phyloP scores from a whole-genome alignment of 2,888 invertebrate genomes.

The Mycalesis mineus region DNA sequence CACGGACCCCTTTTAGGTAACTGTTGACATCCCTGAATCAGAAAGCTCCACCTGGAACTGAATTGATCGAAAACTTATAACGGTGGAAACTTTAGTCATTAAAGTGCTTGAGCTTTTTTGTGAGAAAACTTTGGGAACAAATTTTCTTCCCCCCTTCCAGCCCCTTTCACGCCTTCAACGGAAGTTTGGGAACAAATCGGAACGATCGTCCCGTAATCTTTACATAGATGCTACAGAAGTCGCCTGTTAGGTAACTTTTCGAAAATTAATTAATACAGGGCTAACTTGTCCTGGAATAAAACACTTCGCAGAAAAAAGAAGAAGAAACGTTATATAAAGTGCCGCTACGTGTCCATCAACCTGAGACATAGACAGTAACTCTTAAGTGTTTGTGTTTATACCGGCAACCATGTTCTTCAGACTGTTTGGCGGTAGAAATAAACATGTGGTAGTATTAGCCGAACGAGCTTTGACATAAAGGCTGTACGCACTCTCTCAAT shows the following conservation, averaged over 20 bases:
- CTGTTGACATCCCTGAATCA: not conserved
- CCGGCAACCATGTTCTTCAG: no score
- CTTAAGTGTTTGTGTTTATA: no score
- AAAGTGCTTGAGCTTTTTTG: conserved; percentile 9
- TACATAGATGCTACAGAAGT: not conserved
- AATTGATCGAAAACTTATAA: conserved; percentile 3
- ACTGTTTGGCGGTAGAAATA: no score
- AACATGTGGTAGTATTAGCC: no score
- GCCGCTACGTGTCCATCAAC: no score
- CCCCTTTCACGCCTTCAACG: conserved; percentile 3
- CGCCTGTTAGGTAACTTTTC: not conserved
- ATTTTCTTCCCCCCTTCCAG: not conserved
- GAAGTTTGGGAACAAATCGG: not conserved
- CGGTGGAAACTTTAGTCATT: conserved; percentile 5
- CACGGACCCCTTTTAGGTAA: not conserved
- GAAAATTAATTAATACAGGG: no score
- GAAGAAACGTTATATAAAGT: no score
- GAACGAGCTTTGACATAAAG: no score
- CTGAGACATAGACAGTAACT: no score
- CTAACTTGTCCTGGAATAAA: no score
- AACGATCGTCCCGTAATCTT: not conserved
- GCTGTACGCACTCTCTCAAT: no score
- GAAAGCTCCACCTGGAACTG: not conserved
- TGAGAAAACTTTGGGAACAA: conserved; percentile 1
- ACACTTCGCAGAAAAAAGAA: no score